These are phyloP conservation scores for Oreohelix idahoensis DNA, from an alignment of 1,140 invertebrate genomes.

Conservation along the genomic window DNA sequence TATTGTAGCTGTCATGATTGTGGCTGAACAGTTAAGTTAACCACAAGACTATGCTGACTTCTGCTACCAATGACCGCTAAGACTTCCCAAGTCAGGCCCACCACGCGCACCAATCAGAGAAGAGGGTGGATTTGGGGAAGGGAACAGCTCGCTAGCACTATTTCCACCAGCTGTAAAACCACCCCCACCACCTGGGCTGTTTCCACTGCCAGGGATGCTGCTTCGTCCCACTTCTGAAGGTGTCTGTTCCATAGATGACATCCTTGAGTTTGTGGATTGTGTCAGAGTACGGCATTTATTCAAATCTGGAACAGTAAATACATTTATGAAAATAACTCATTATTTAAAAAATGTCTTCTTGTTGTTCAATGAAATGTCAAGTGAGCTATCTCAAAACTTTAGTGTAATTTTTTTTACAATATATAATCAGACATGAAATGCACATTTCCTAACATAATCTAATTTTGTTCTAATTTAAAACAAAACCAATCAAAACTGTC, in stretches of 20 bases:
- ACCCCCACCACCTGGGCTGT: background rate
- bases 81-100: constrained; percentile 63
- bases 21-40: too few relatives aligned
- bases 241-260: background rate
- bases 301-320: constrained; percentile 34
- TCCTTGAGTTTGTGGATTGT: background rate
- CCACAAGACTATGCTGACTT: background rate
- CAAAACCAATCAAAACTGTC: too few relatives aligned
- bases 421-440: too few relatives aligned
- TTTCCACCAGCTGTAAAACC: constrained; percentile 3
- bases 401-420: too few relatives aligned
- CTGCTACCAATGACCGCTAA: constrained; percentile 68
- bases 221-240: background rate
- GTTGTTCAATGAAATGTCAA: too few relatives aligned
- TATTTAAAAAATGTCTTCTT: too few relatives aligned
- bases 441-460: too few relatives aligned
- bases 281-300: constrained; percentile 39
- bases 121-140: constrained; percentile 43
- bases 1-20: too few relatives aligned
- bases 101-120: constrained; percentile 39
- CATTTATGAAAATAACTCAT: too few relatives aligned
- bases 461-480: too few relatives aligned
- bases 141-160: constrained; percentile 17
- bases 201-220: background rate
- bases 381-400: too few relatives aligned